A percentile compares a stretch with the other conserved stretches of the same genome.
Evolutionary conservation across 2,888 invertebrate species (phyloP).

Genomic region (Amphimallon solstitiale): DNA sequence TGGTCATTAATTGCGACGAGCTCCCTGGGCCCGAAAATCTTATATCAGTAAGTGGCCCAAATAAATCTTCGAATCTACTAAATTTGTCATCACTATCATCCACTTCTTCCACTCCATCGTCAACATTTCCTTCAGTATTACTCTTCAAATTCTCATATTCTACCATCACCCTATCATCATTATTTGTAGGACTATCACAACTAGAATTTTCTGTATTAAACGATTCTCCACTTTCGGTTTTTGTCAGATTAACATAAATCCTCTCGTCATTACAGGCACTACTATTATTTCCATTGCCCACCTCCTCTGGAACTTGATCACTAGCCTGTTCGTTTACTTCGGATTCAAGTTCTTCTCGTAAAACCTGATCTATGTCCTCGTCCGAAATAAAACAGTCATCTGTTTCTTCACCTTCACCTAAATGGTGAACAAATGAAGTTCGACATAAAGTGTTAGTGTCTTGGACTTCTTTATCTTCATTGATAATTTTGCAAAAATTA

Average conservation of each 20-base stretch:
- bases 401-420: slow-evolving; percentile 25
- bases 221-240: slow-evolving; percentile 15
- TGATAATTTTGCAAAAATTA: too few species aligned
- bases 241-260: slow-evolving; percentile 17
- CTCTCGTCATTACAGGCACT: background rate
- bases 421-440: background rate
- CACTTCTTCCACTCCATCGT: slow-evolving; percentile 32
- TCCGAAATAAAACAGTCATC: slow-evolving; percentile 34
- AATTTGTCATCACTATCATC: slow-evolving; percentile 42
- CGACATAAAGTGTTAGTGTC: too few species aligned
- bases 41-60: slow-evolving; percentile 60
- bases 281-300: background rate
- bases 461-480: too few species aligned
- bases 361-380: slow-evolving; percentile 32
- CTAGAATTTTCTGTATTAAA: slow-evolving; percentile 28
- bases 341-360: slow-evolving; percentile 31
- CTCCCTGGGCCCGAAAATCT: slow-evolving; percentile 61
- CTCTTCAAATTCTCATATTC: slow-evolving; percentile 24
- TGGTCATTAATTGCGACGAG: slow-evolving; percentile 60
- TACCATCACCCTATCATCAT: slow-evolving; percentile 28
- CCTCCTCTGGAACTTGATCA: background rate
- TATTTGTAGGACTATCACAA: slow-evolving; percentile 32
- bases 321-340: background rate
- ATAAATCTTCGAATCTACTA: slow-evolving; percentile 49
- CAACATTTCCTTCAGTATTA: slow-evolving; percentile 34